These are phyloP conservation scores for Phyllotreta striolata DNA, from an alignment of 2,888 invertebrate genomes.

Conservation along the genomic window DNA sequence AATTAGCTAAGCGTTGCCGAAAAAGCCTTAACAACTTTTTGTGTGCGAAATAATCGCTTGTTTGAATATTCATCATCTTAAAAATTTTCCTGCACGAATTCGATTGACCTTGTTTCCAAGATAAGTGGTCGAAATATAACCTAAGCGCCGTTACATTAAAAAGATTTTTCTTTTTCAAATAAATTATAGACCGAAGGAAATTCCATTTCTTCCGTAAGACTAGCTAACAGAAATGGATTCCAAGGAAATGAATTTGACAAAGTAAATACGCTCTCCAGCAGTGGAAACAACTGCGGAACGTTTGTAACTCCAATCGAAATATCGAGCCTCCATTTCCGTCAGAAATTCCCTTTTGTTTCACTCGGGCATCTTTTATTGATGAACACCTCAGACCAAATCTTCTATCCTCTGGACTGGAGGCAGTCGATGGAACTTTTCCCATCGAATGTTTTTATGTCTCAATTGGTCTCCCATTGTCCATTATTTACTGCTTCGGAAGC, in stretches of 20 bases:
- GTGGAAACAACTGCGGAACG: slow-evolving; percentile 32
- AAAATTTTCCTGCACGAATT: no score
- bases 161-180: slow-evolving; percentile 19
- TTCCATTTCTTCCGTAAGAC: slow-evolving; percentile 23
- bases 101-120: no score
- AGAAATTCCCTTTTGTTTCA: slow-evolving; percentile 44
- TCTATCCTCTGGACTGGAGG: no score
- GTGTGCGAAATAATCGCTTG: no score
- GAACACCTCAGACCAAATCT: slow-evolving; percentile 36
- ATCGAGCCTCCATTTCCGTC: slow-evolving; percentile 39
- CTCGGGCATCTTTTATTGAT: slow-evolving; percentile 47
- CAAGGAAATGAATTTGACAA: slow-evolving; percentile 34
- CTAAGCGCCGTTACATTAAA: not conserved
- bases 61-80: no score
- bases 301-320: slow-evolving; percentile 41
- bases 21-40: no score
- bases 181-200: slow-evolving; percentile 24
- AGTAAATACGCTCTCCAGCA: slow-evolving; percentile 35
- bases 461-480: no score
- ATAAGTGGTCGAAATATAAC: no score
- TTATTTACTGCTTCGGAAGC: no score
- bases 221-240: slow-evolving; percentile 21
- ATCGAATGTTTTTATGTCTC: no score
- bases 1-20: no score
- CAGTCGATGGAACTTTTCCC: no score